A percentile compares a stretch with the other conserved stretches of the same genome.
Conservation (phyloP, 1,140 invertebrate genomes). For the Spodoptera frugiperda region DNA sequence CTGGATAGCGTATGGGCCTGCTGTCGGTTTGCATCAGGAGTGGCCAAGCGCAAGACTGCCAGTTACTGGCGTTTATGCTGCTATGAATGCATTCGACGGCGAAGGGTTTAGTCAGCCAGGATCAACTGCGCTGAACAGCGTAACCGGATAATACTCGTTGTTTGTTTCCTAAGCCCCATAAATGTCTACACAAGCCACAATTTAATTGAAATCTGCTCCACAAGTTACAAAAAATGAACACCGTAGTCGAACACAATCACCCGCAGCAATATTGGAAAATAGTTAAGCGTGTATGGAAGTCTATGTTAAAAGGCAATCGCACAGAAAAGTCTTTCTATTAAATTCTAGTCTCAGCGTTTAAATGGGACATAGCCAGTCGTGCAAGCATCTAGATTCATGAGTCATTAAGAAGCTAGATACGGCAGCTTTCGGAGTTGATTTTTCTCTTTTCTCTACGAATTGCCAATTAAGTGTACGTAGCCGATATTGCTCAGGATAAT, state of each 20-base stretch:
- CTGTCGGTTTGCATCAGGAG: neutral
- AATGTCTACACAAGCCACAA: no score
- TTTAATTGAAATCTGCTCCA: no score
- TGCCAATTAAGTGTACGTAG: constrained; percentile 27
- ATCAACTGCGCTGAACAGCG: neutral
- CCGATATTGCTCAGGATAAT: constrained; percentile 1
- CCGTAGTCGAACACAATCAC: no score
- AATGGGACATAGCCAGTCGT: constrained; percentile 18
- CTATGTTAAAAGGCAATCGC: constrained; percentile 6
- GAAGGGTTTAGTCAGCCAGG: neutral
- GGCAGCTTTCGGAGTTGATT: constrained; percentile 19
- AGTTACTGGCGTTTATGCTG: neutral
- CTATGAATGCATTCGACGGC: neutral
- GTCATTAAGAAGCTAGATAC: constrained; percentile 37
- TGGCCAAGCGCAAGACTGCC: neutral
- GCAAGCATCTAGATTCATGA: constrained; percentile 38
- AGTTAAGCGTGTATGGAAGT: no score
- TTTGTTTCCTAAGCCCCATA: no score
- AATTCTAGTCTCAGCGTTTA: constrained; percentile 10
- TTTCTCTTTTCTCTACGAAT: constrained; percentile 9
- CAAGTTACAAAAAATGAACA: no score
- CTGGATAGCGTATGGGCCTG: neutral
- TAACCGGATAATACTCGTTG: no score
- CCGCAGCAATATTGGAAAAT: no score
- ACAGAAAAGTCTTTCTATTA: constrained; percentile 1